phyloP scores from a whole-genome alignment of 2,797 vertebrate species.

The Dallia pectoralis region DNA sequence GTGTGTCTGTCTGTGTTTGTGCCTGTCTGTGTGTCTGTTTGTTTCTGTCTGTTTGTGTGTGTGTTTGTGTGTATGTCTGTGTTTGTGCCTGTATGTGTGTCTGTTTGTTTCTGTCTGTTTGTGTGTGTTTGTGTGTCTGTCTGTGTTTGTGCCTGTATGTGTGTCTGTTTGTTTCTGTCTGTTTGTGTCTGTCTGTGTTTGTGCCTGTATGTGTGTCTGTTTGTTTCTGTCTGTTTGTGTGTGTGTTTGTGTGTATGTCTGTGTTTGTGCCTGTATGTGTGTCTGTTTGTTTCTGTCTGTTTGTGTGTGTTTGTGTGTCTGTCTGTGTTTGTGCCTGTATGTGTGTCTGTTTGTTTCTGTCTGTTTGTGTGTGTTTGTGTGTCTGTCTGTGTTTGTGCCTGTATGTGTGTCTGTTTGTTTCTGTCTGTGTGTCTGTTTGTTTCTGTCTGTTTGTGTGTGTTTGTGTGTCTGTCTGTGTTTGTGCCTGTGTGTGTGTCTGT shows the following conservation, averaged over 20 bases:
- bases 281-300: constrained; percentile 2
- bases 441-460: not conserved
- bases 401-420: not conserved
- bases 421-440: not conserved
- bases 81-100: constrained; percentile 3
- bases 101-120: not conserved
- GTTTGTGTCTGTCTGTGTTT: not conserved
- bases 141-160: constrained; percentile 13
- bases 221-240: not conserved
- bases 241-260: constrained; percentile 4
- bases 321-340: too few relatives aligned
- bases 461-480: constrained; percentile 7
- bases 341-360: too few relatives aligned
- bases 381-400: constrained; percentile 7
- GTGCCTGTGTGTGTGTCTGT: constrained; percentile 10
- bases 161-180: constrained; percentile 4
- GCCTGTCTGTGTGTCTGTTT: constrained; percentile 8
- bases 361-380: too few relatives aligned
- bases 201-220: not conserved
- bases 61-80: not conserved
- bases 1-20: constrained; percentile 11
- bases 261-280: constrained; percentile 16
- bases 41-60: not conserved
- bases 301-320: not conserved
- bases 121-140: constrained; percentile 2